Evolutionary conservation across 2,888 invertebrate genomes (phyloP).

Genomic region (Papilio demoleus): DNA sequence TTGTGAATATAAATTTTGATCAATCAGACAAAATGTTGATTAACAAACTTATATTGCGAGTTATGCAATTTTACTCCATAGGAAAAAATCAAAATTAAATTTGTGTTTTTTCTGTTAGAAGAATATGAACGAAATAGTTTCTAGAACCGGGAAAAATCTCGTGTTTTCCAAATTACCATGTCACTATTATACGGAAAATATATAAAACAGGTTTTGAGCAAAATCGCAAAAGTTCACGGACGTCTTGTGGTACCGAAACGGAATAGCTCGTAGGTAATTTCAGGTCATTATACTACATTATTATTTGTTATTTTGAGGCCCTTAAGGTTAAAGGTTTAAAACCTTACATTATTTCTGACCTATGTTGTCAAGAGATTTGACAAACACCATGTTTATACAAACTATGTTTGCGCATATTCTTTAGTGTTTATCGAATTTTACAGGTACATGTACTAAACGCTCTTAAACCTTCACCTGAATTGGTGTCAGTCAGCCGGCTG

Average conservation of each 20-base stretch:
- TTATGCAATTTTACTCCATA: no score
- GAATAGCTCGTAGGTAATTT: conserved; percentile 25
- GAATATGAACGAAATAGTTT: not conserved
- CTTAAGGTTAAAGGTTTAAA: conserved; percentile 10
- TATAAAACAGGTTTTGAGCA: not conserved
- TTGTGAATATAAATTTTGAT: no score
- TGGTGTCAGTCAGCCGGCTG: no score
- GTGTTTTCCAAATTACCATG: conserved; percentile 6
- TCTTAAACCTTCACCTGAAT: no score
- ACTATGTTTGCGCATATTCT: not conserved
- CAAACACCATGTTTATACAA: no score
- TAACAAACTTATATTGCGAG: no score
- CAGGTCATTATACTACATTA: conserved; percentile 9
- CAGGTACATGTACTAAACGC: no score
- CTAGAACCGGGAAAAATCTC: not conserved
- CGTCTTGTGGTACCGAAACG: conserved; percentile 16
- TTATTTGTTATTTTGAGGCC: conserved; percentile 26
- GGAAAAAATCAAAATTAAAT: no score
- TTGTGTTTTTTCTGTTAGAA: not conserved
- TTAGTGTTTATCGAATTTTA: no score
- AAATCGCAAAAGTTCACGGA: conserved; percentile 36
- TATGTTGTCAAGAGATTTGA: conserved; percentile 6
- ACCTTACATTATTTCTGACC: conserved; percentile 15
- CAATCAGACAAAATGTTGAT: no score
- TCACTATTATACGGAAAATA: conserved; percentile 1